A percentile compares a stretch with the other conserved stretches of the same genome.
Evolutionary conservation across 2,797 vertebrate species (phyloP).

Genomic region (Melopsittacus undulatus): DNA sequence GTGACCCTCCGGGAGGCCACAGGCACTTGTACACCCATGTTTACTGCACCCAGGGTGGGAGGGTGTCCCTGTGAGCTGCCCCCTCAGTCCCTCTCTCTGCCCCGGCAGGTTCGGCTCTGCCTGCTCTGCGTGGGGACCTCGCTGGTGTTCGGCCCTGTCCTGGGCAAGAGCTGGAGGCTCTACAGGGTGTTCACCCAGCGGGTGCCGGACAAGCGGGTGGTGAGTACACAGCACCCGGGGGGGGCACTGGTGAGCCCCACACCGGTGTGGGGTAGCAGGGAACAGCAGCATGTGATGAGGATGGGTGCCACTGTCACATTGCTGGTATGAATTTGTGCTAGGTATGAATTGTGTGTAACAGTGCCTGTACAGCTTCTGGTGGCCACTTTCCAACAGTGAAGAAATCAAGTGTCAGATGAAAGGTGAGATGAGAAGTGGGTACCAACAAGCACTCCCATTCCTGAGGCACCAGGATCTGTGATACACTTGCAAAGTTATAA

Average conservation of each 20-base stretch:
- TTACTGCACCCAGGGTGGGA: background rate
- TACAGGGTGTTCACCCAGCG: constrained; percentile 95
- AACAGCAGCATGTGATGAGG: fast-evolving
- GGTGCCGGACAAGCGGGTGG: constrained; percentile 94
- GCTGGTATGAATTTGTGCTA: too few relatives aligned
- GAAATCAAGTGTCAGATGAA: background rate
- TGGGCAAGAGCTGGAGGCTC: constrained; percentile 97
- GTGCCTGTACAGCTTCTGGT: background rate
- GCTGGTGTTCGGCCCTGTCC: constrained; percentile 90
- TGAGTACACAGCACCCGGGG: constrained; percentile 55
- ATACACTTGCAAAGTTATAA: background rate
- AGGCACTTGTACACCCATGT: background rate
- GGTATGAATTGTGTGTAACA: background rate
- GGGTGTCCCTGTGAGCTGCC: background rate
- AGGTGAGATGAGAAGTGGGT: background rate
- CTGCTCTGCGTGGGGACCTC: constrained; percentile 90
- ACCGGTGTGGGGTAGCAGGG: background rate
- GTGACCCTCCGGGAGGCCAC: background rate
- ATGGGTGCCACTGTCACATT: background rate
- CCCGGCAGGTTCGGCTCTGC: constrained; percentile 84
- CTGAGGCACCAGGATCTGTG: background rate
- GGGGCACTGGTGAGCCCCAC: background rate
- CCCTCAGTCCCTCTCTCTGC: background rate
- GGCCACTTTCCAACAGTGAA: background rate
- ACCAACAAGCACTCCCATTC: background rate